Conservation (phyloP, 2,113 vertebrate species). For the Mustela lutreola region DNA sequence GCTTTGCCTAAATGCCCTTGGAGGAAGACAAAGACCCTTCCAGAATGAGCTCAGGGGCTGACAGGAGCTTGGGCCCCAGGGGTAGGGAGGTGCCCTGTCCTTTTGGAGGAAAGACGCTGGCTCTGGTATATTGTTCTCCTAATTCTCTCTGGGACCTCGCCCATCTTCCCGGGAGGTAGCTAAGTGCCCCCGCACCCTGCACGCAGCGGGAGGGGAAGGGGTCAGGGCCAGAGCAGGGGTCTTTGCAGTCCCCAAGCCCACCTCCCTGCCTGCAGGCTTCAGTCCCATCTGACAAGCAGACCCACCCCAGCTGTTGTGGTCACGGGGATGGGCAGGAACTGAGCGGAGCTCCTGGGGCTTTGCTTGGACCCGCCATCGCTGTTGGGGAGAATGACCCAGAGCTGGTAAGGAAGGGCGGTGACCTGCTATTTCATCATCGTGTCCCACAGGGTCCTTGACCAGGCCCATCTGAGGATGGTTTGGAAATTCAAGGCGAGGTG, state of each 20-base stretch:
- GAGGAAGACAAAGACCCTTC: background rate
- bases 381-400: background rate
- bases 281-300: background rate
- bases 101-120: background rate
- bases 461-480: background rate
- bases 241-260: background rate
- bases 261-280: background rate
- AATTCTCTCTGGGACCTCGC: background rate
- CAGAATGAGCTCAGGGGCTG: background rate
- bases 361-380: background rate
- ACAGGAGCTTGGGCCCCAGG: background rate
- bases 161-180: background rate
- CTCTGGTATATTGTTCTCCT: background rate
- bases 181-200: rapidly evolving
- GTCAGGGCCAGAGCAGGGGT: too few relatives aligned
- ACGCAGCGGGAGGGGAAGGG: rapidly evolving
- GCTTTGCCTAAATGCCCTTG: background rate
- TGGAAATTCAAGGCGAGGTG: background rate
- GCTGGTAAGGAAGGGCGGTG: background rate
- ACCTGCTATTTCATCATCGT: too few relatives aligned
- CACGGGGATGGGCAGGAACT: rapidly evolving
- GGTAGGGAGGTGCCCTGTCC: background rate
- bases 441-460: rapidly evolving
- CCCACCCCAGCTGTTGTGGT: too few relatives aligned
- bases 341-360: background rate